Base-by-base conservation (phyloP, 2,113 vertebrate species). In the Catharus fuscescens region DNA sequence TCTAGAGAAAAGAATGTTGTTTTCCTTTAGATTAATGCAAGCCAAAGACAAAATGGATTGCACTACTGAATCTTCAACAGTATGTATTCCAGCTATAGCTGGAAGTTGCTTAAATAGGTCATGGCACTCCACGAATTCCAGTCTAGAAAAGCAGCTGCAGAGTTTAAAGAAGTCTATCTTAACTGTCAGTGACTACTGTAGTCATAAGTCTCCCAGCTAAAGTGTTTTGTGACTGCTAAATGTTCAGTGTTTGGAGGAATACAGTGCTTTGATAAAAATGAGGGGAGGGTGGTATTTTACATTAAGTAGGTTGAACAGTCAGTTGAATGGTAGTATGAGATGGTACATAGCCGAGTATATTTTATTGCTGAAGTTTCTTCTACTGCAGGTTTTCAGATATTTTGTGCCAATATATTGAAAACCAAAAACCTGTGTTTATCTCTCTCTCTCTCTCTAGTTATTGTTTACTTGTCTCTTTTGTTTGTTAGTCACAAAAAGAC, bases 401-500 rank as follows among this genome's bases (percentile, higher is more conserved):
- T 84, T 69, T 90, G 76, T 97, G 86, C 54, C 74, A 93, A 80
- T 86, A 80, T 94, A 94, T 73, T 82, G 88, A 96, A 94, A 82
- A 4, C 40, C 32, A 93, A 94, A 95, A 77, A 90, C 29, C n/a
- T 92, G 31, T 72, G 47, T 59, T 38, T 82, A 2, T 80, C 3
- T 62, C 29, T 42, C 13, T 29, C 20, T 34, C 6, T 60, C 20
- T 36, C 25, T 47, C 34, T 50, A 66, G 25, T 83, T 65, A 86
- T 78, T 18, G 14, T 96, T 89, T 73, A 89, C 34, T 73, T 92
- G 91, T 97, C 89, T 93, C 85, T 90, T 90, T 93, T 88, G 77
- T 73, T 95, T 65, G 70, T 88, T 92, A 90, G 96, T 97, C 93
- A 92, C 91, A 80, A 85, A 91, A 94, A 95, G 91, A 97, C 90